A percentile compares a stretch with the other conserved stretches of the same genome.
These are phyloP conservation scores for Oxycera nigricornis DNA, from an alignment of 2,888 invertebrate species.

Conservation along the genomic window DNA sequence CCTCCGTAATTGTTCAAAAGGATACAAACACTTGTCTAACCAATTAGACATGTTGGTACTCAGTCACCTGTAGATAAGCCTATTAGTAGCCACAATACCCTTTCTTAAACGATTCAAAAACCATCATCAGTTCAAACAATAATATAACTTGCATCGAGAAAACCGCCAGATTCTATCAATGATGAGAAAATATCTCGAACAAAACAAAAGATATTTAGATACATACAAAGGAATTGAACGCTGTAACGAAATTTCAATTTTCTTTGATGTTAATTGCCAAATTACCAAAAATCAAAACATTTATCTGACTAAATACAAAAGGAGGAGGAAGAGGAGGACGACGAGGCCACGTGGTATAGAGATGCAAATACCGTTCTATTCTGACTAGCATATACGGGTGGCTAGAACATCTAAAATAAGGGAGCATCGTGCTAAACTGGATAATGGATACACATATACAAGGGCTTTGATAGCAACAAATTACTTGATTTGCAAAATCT, in stretches of 20 bases:
- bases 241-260: background rate
- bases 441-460: background rate
- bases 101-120: slow-evolving; percentile 32
- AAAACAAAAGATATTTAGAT: background rate
- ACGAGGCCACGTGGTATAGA: background rate
- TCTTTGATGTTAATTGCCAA: slow-evolving; percentile 46
- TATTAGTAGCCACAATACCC: slow-evolving; percentile 25
- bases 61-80: slow-evolving; percentile 45
- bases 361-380: background rate
- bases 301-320: slow-evolving; percentile 10
- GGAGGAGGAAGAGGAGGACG: background rate
- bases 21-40: slow-evolving; percentile 11
- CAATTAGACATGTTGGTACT: slow-evolving; percentile 41
- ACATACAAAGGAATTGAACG: background rate
- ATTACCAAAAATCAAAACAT: slow-evolving; percentile 43
- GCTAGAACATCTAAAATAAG: background rate
- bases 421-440: background rate
- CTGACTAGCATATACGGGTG: background rate
- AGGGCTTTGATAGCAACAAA: background rate
- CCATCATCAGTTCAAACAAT: background rate
- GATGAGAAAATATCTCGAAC: slow-evolving; percentile 1
- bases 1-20: slow-evolving; percentile 35
- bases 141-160: background rate
- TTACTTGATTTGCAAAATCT: background rate
- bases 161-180: background rate